Conservation (phyloP, 35 echinoderm and acorn worm species). For the Strongylocentrotus purpuratus region DNA sequence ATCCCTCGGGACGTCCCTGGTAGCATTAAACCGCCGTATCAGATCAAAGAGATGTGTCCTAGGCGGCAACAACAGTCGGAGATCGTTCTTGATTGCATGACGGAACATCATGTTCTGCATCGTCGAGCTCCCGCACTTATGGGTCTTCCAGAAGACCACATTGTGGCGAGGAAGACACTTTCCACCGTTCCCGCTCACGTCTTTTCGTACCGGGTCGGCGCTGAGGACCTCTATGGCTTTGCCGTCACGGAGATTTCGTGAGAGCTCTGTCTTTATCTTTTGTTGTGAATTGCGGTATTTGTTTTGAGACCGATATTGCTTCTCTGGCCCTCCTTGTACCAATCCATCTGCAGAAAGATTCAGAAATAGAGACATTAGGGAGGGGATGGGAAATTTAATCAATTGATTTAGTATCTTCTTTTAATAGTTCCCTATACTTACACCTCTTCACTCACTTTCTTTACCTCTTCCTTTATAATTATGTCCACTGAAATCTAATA, state of each 20-base stretch:
- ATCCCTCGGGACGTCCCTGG: not conserved
- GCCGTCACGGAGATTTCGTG: not conserved
- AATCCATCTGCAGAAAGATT: not conserved
- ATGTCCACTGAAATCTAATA: not conserved
- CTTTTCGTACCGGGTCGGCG: not conserved
- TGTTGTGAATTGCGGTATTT: not conserved
- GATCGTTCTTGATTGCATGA: slow-evolving; percentile 43
- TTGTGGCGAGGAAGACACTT: slow-evolving; percentile 45
- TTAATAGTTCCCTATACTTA: not conserved
- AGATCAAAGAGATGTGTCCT: slow-evolving; percentile 36
- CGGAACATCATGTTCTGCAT: slow-evolving; percentile 64
- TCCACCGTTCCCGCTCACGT: not conserved
- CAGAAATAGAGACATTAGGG: not conserved
- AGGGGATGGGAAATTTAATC: too few species aligned
- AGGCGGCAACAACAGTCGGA: slow-evolving; percentile 46
- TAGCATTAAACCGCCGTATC: slow-evolving; percentile 22
- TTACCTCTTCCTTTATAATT: not conserved
- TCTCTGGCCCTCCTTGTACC: not conserved
- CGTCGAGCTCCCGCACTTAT: slow-evolving; percentile 60
- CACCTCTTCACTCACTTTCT: not conserved
- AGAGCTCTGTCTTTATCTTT: not conserved
- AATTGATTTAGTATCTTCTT: not conserved
- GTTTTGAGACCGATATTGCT: not conserved
- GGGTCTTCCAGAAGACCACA: slow-evolving; percentile 62
- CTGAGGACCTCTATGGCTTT: too few species aligned